Percentiles rank a stretch among this genome's conserved stretches.
Conservation (phyloP, 2,797 vertebrate genomes). For the Aselliscus stoliczkanus region DNA sequence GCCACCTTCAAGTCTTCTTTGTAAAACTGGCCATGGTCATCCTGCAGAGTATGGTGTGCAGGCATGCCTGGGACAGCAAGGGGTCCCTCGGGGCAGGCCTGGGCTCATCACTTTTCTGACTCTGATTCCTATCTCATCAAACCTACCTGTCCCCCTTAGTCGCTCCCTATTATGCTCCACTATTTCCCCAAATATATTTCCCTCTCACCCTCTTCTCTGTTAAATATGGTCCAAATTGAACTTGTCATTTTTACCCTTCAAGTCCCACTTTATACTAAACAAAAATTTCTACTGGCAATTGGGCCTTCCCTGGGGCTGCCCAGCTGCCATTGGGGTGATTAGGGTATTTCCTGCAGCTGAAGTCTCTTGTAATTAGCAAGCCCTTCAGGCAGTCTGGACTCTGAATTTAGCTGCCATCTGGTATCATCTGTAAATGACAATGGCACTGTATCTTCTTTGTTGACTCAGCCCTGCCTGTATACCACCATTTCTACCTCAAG, state of each 20-base stretch:
- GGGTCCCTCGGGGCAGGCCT: not conserved
- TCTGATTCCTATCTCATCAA: not conserved
- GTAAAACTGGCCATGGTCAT: not conserved
- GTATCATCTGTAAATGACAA: constrained; percentile 75
- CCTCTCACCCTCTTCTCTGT: not conserved
- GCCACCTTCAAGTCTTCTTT: not conserved
- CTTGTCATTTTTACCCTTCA: constrained; percentile 58
- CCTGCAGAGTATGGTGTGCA: too few species aligned
- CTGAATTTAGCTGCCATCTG: constrained; percentile 74
- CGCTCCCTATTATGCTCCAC: not conserved
- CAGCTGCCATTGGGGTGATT: constrained; percentile 72
- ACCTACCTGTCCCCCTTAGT: not conserved
- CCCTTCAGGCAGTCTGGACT: constrained; percentile 74
- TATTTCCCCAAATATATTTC: not conserved
- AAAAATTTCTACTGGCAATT: constrained; percentile 51
- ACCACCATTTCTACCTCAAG: not conserved
- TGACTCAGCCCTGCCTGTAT: not conserved
- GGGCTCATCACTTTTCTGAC: not conserved
- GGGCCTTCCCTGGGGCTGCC: constrained; percentile 65
- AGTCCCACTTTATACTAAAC: constrained; percentile 54
- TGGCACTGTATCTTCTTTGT: constrained; percentile 47
- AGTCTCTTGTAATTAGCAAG: constrained; percentile 74
- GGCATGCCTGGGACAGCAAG: not conserved
- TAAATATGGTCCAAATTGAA: constrained; percentile 41
- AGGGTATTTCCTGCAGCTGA: constrained; percentile 76